Evolutionary conservation across 2,797 vertebrate species (phyloP).

Genomic region (Anguilla pacifica): DNA sequence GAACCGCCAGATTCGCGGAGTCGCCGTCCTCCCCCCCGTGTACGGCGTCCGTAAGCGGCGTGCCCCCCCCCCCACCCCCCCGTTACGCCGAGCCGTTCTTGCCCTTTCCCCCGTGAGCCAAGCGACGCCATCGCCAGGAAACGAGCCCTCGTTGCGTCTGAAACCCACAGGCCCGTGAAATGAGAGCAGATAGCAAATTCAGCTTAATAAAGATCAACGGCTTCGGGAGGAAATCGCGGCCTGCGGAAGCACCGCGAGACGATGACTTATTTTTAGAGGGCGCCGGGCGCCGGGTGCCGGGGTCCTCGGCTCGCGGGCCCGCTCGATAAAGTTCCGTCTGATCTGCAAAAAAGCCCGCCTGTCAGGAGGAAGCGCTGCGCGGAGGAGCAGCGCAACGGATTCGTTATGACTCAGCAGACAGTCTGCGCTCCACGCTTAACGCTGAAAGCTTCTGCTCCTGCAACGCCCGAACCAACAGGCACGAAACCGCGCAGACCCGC

Average conservation of each 20-base stretch:
- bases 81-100: background rate
- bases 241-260: background rate
- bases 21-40: background rate
- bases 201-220: background rate
- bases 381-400: no score
- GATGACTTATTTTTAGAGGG: background rate
- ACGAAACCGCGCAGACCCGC: no score
- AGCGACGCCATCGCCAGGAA: slow-evolving; percentile 13
- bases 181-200: background rate
- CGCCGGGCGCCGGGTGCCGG: background rate
- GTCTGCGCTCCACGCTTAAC: no score
- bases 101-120: no score
- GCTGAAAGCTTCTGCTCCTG: no score
- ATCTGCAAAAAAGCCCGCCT: background rate
- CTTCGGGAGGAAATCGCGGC: background rate
- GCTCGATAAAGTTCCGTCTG: background rate
- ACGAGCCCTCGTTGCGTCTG: background rate
- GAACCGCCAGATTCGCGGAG: background rate
- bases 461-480: no score
- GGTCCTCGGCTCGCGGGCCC: background rate
- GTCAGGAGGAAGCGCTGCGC: no score
- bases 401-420: no score
- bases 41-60: no score
- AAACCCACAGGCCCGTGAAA: background rate
- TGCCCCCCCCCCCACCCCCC: background rate